A percentile compares a stretch with the other conserved stretches of the same genome.
phyloP scores from a whole-genome alignment of 2,113 vertebrate genomes.

The Triplophysa rosa region DNA sequence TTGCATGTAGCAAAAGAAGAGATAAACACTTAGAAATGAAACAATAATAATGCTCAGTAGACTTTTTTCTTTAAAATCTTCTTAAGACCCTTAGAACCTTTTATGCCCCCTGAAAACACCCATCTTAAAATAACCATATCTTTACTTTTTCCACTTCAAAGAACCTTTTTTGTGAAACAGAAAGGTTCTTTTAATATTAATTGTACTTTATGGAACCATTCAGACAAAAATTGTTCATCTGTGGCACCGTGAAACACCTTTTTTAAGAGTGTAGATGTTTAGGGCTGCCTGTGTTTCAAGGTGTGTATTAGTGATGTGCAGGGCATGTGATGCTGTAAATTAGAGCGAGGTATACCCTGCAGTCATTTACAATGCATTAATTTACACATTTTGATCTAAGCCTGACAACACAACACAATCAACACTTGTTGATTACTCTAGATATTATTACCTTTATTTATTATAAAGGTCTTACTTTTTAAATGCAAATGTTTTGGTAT shows the following conservation, averaged over 20 bases:
- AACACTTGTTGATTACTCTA: background rate
- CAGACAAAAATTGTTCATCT: background rate
- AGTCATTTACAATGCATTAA: background rate
- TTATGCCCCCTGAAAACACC: too few species aligned
- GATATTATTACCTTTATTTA: background rate
- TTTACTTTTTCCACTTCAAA: too few species aligned
- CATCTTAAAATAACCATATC: too few species aligned
- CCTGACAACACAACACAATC: background rate
- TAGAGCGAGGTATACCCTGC: background rate
- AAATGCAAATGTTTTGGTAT: conserved; percentile 6
- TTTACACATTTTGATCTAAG: background rate
- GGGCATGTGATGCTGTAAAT: background rate
- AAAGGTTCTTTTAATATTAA: too few species aligned
- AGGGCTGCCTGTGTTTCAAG: background rate
- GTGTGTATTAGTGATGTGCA: background rate
- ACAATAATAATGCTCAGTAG: too few species aligned
- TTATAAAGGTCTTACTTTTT: conserved; percentile 1
- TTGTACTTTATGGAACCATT: too few species aligned
- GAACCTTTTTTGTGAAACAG: too few species aligned
- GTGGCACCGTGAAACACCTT: too few species aligned
- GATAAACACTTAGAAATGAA: too few species aligned
- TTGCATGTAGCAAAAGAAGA: too few species aligned
- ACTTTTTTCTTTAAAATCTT: too few species aligned
- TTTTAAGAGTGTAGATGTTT: background rate
- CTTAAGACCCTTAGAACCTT: too few species aligned